Evolutionary conservation across 2,113 vertebrate species (phyloP).

Genomic region (Anser brachyrhynchus): DNA sequence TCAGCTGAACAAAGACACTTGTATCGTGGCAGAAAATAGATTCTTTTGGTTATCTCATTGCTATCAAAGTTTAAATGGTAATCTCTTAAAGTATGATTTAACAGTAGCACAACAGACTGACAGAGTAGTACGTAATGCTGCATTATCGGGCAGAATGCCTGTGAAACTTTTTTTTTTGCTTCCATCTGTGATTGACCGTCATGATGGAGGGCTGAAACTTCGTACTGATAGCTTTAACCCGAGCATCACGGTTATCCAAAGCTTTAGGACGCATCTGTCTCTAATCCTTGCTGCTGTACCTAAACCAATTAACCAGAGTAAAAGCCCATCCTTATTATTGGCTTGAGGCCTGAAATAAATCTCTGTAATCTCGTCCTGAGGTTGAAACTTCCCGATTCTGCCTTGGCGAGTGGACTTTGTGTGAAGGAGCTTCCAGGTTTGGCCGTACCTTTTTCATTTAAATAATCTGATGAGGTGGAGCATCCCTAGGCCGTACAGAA

Average conservation of each 20-base stretch:
- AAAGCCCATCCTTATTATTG: constrained; percentile 53
- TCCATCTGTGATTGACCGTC: neutral
- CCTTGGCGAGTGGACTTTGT: neutral
- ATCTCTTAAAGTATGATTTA: neutral
- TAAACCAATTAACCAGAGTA: constrained; percentile 71
- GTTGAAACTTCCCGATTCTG: constrained; percentile 15
- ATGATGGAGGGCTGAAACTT: neutral
- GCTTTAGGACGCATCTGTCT: constrained; percentile 43
- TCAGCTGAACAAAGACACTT: neutral
- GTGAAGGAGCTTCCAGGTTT: neutral
- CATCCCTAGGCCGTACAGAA: neutral
- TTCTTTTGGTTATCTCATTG: neutral
- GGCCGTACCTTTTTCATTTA: neutral
- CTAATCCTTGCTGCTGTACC: constrained; percentile 47
- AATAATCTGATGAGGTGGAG: neutral
- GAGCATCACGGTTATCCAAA: neutral
- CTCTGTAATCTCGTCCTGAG: constrained; percentile 16
- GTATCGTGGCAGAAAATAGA: neutral
- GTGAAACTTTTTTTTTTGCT: neutral
- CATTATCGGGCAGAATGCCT: neutral
- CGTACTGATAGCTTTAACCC: neutral
- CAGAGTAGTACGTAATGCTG: neutral
- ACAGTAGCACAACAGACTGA: neutral
- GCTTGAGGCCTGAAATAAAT: constrained; percentile 34
- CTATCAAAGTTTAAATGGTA: neutral